Evolutionary conservation across 1,140 invertebrate species (phyloP), one percentile per base, ranked within the genome.

Genomic region (Oncopeltus fasciatus): DNA sequence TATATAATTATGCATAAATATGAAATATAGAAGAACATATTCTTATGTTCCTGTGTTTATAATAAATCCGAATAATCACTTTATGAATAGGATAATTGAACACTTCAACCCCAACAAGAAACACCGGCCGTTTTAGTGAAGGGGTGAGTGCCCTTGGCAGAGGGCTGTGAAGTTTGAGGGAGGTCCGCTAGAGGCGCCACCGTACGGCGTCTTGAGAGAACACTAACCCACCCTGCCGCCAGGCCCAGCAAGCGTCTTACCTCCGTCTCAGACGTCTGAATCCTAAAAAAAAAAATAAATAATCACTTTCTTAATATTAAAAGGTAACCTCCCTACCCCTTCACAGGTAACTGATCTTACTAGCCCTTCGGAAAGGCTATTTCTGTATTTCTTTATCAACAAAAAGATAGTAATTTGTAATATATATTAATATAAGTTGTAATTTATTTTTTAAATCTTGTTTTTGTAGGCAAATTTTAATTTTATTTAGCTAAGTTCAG

Each of bases 141-240:
- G 14, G 31, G 31, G 31, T 38, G 31, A 38, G 14, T 38, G 5
- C 5, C 5, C 14, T 8, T 38, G 31, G 5, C 5, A 5, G 5
- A 38, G 14, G 31, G 31, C 31, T 38, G 31, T 38, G 31, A 8
- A 38, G 31, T 38, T 38, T 8, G 14, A 38, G 31, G 14, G 26
- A 59, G 31, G 33, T 3, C 57, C 27, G 16, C 11, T n/a, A 18
- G 57, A 12, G 33, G 57, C 57, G 57, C 57, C 57, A 59, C 57
- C 57, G 57, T 59, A 38, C 57, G 20, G 33, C 9, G 57, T 20
- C 18, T 27, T 59, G 31, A 59, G 33, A 57, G n/a, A 16, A 11
- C 18, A 20, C 31, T 14, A 38, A 38, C 31, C 31, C 31, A 8
- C 31, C 14, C 31, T 38, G 31, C 14, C 14, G 31, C 31, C 31